These are phyloP conservation scores for Sphaerophoria rueppellii DNA, from an alignment of 2,888 invertebrate genomes.

Conservation along the genomic window DNA sequence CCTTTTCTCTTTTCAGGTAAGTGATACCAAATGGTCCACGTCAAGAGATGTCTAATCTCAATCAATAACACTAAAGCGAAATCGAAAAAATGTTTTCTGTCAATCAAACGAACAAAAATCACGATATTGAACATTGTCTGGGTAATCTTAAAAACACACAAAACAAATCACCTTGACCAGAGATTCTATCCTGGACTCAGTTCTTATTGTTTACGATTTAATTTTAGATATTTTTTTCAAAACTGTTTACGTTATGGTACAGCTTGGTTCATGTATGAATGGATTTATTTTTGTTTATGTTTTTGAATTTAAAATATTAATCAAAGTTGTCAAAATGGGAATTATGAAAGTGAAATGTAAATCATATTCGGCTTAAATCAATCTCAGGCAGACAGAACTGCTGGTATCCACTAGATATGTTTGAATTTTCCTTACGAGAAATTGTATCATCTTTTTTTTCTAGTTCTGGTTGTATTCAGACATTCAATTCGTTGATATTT, in stretches of 20 bases:
- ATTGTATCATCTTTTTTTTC: too few relatives aligned
- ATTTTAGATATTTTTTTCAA: constrained; percentile 17
- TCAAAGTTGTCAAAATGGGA: not conserved
- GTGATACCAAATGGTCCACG: constrained; percentile 53
- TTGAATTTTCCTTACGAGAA: too few relatives aligned
- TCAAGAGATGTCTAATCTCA: constrained; percentile 54
- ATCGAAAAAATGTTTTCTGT: constrained; percentile 47
- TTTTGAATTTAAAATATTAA: not conserved
- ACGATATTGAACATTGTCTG: constrained; percentile 30
- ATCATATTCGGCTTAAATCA: not conserved
- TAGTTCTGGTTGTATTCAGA: too few relatives aligned
- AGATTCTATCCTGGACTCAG: constrained; percentile 17
- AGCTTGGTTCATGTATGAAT: not conserved
- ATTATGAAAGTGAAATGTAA: not conserved
- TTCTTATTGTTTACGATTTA: constrained; percentile 2
- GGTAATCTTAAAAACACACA: constrained; percentile 45
- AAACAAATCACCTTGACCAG: not conserved
- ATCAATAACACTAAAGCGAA: constrained; percentile 26
- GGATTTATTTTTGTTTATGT: not conserved
- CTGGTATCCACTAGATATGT: not conserved
- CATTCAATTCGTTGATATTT: too few relatives aligned
- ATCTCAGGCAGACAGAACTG: not conserved
- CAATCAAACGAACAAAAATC: constrained; percentile 44
- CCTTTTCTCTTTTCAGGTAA: constrained; percentile 66
- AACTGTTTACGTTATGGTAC: constrained; percentile 6